These are phyloP conservation scores for Porphyrio hochstetteri DNA, from an alignment of 2,113 vertebrate genomes.

Conservation along the genomic window DNA sequence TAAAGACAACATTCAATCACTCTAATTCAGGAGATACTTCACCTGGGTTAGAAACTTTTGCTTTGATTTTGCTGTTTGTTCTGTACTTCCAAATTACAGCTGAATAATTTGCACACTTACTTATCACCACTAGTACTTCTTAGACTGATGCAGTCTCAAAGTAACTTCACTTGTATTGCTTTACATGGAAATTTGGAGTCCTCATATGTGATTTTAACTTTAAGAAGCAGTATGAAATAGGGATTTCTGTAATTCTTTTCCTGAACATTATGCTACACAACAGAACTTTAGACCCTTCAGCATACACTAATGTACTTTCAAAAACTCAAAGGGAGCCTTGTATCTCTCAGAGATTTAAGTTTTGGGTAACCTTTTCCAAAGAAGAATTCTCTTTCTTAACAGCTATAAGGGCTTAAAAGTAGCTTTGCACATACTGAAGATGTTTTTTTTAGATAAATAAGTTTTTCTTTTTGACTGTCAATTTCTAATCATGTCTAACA, in stretches of 20 bases:
- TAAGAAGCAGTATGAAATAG: background rate
- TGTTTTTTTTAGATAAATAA: conserved; percentile 18
- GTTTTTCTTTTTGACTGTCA: too few species aligned
- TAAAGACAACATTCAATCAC: background rate
- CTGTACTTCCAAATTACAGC: background rate
- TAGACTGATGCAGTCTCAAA: background rate
- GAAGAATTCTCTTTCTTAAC: conserved; percentile 20
- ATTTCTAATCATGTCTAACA: background rate
- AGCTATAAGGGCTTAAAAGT: background rate
- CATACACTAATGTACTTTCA: background rate
- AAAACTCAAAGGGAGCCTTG: background rate
- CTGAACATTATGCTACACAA: background rate
- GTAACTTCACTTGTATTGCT: background rate
- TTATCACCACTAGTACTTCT: accelerated
- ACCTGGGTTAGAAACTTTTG: background rate
- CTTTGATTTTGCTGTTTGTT: background rate
- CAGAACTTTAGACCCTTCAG: background rate
- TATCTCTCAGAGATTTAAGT: background rate
- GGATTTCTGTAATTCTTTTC: background rate
- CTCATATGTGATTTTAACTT: background rate
- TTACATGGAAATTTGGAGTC: background rate
- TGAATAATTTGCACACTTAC: background rate
- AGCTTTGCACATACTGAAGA: background rate
- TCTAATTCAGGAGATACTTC: background rate
- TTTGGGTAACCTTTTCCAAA: background rate